phyloP scores from a whole-genome alignment of 37 sponge, comb jelly and placozoan species.

The Bolinopsis microptera region DNA sequence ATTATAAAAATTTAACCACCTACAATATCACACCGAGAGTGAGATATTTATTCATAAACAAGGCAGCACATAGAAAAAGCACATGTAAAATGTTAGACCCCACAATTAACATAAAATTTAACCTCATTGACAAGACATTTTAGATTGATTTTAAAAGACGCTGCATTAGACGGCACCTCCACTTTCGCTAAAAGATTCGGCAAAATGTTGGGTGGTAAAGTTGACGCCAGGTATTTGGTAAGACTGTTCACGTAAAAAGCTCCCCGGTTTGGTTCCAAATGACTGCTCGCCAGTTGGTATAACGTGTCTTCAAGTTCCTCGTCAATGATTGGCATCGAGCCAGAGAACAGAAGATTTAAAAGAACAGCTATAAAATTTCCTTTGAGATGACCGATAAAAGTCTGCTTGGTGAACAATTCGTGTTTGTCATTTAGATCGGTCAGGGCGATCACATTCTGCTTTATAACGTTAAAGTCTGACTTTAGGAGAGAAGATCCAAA shows the following conservation, averaged over 20 bases:
- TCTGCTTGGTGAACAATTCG: neutral
- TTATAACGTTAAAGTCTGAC: constrained; percentile 7
- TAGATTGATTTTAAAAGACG: neutral
- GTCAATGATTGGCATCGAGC: neutral
- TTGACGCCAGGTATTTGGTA: neutral
- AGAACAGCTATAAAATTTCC: neutral
- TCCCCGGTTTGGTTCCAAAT: neutral
- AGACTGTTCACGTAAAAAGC: neutral
- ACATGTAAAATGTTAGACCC: neutral
- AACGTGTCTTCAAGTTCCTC: constrained; percentile 21
- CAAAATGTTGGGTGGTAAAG: neutral
- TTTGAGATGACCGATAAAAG: neutral
- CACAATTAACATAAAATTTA: neutral
- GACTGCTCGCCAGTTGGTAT: neutral
- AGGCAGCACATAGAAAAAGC: too few relatives aligned
- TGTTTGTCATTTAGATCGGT: constrained; percentile 26
- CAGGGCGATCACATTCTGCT: neutral
- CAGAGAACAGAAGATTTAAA: neutral
- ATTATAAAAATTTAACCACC: too few relatives aligned
- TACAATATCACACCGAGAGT: too few relatives aligned
- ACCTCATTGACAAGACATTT: neutral
- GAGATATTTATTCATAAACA: too few relatives aligned
- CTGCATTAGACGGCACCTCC: neutral
- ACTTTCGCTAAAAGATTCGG: neutral
- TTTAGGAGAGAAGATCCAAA: neutral